phyloP scores from a whole-genome alignment of 2,113 vertebrate species.

The Oplegnathus fasciatus region DNA sequence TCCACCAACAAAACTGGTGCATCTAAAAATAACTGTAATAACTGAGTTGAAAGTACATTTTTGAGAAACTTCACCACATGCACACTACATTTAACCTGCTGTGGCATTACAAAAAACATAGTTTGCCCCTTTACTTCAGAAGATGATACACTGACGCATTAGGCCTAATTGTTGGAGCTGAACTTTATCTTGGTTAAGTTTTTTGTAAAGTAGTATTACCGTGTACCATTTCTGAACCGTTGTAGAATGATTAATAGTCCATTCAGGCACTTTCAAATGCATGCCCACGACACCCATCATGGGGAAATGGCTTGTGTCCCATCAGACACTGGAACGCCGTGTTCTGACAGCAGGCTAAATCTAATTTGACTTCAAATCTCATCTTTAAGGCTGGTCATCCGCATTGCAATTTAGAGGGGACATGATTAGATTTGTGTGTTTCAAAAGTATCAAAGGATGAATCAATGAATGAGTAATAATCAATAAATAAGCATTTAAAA shows the following conservation, averaged over 20 bases:
- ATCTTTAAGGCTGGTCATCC: constrained; percentile 23
- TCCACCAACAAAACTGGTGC: background rate
- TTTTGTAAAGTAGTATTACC: constrained; percentile 17
- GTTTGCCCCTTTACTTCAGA: background rate
- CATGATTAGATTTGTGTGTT: constrained; percentile 27
- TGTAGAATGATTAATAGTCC: constrained; percentile 44
- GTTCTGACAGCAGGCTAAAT: constrained; percentile 42
- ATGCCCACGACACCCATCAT: constrained; percentile 13
- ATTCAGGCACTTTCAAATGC: constrained; percentile 31
- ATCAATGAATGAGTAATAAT: background rate
- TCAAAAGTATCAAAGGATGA: background rate
- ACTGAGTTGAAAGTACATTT: background rate
- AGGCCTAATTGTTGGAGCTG: background rate
- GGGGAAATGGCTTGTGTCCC: constrained; percentile 25
- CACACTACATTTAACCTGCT: constrained; percentile 9
- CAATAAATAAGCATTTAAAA: background rate
- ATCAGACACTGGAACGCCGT: constrained; percentile 7
- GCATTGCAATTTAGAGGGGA: constrained; percentile 17
- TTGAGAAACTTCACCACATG: background rate
- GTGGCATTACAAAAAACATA: constrained; percentile 20
- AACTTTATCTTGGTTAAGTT: background rate
- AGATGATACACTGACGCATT: background rate
- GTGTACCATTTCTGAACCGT: constrained; percentile 20
- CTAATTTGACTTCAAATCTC: constrained; percentile 30
- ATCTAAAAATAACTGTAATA: constrained; percentile 18